Evolutionary conservation across 2,797 vertebrate genomes (phyloP).

Genomic region (Thaleichthys pacificus): DNA sequence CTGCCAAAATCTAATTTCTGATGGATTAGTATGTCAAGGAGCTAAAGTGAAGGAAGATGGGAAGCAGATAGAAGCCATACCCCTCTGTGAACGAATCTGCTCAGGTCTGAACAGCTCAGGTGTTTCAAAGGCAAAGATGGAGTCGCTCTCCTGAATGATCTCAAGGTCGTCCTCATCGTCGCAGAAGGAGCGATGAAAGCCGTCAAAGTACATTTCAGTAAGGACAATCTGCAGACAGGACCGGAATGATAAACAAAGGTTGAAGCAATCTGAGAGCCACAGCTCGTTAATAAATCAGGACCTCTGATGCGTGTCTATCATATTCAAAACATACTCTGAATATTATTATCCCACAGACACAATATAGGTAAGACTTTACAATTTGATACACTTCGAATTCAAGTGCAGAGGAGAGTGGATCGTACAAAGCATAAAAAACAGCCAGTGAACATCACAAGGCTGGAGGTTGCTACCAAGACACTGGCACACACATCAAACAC

Average conservation of each 20-base stretch:
- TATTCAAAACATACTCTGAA: too few relatives aligned
- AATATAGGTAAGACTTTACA: background rate
- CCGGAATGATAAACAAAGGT: background rate
- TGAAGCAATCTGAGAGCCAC: too few relatives aligned
- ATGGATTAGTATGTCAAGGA: background rate
- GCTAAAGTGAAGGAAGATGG: conserved; percentile 27
- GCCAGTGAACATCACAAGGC: background rate
- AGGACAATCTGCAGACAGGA: conserved; percentile 85
- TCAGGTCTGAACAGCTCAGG: conserved; percentile 92
- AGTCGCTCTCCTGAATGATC: conserved; percentile 95
- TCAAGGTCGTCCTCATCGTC: conserved; percentile 95
- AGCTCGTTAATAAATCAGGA: too few relatives aligned
- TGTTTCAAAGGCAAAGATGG: conserved; percentile 97
- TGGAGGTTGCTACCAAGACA: conserved; percentile 2
- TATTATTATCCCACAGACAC: too few relatives aligned
- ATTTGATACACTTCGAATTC: background rate
- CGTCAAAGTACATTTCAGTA: conserved; percentile 98
- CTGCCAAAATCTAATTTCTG: background rate
- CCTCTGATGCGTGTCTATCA: too few relatives aligned
- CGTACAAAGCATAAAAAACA: background rate
- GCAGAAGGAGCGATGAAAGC: conserved; percentile 97
- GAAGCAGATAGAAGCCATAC: conserved; percentile 47
- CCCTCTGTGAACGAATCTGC: conserved; percentile 92
- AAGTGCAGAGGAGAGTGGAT: background rate
- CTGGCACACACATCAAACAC: conserved; percentile 23